Percentiles rank a stretch among this genome's conserved stretches.
These are phyloP conservation scores for Eremobia ochroleuca DNA, from an alignment of 2,888 invertebrate genomes.

Conservation along the genomic window DNA sequence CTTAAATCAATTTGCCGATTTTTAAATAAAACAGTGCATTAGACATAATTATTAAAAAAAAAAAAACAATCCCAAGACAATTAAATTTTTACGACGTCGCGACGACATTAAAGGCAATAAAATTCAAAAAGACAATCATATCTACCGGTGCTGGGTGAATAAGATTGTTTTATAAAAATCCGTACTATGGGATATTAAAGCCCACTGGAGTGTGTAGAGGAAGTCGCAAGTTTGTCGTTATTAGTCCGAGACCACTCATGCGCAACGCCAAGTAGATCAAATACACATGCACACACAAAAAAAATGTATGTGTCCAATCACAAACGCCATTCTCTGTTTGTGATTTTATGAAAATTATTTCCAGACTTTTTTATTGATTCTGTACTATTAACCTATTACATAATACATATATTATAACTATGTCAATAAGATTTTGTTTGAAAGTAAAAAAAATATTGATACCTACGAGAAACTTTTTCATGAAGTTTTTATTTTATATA, in stretches of 20 bases:
- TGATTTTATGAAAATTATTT: conserved; percentile 1
- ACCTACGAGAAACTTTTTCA: not conserved
- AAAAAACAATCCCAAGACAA: conserved; percentile 7
- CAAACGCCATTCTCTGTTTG: not conserved
- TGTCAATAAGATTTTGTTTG: not conserved
- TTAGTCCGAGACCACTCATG: conserved; percentile 76
- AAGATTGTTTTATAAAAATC: conserved; percentile 66
- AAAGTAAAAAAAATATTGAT: not conserved
- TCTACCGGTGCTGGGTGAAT: conserved; percentile 32
- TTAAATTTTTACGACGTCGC: conserved; percentile 24
- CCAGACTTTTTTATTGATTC: not conserved
- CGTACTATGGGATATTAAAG: conserved; percentile 66
- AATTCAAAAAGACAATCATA: conserved; percentile 29
- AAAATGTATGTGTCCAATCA: conserved; percentile 23
- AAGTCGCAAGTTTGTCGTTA: conserved; percentile 81
- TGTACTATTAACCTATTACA: not conserved
- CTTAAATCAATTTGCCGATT: not conserved
- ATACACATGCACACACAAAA: conserved; percentile 56
- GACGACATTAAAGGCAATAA: conserved; percentile 22
- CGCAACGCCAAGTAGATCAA: conserved; percentile 58
- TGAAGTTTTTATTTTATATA: not conserved
- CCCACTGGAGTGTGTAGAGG: conserved; percentile 77
- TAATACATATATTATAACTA: not conserved
- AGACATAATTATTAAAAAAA: not conserved
- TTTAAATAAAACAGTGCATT: not conserved